Evolutionary conservation across 1,140 invertebrate species (phyloP).

Genomic region (Magallana ariakensis): DNA sequence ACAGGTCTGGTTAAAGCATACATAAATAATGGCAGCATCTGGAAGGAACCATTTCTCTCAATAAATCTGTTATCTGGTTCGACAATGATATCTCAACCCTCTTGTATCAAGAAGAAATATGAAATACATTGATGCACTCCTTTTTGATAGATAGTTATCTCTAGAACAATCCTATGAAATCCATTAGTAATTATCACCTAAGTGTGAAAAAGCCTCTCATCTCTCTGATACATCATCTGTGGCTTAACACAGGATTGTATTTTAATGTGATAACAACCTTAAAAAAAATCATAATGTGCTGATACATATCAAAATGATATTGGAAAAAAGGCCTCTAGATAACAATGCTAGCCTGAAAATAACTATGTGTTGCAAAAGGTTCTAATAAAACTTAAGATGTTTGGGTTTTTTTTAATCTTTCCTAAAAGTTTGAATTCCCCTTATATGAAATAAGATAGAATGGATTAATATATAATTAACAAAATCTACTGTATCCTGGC

Average conservation of each 20-base stretch:
- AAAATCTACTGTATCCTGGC: too few relatives aligned
- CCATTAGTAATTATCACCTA: slow-evolving; percentile 26
- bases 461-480: too few relatives aligned
- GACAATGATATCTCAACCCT: not conserved
- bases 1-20: not conserved
- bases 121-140: not conserved
- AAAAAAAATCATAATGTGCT: too few relatives aligned
- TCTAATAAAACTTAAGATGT: too few relatives aligned
- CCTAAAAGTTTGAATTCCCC: too few relatives aligned
- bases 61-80: not conserved
- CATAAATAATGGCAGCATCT: not conserved
- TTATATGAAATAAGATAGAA: too few relatives aligned
- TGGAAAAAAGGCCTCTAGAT: not conserved
- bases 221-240: not conserved
- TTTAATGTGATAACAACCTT: not conserved
- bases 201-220: slow-evolving; percentile 4
- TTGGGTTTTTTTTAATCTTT: too few relatives aligned
- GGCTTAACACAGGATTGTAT: not conserved
- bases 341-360: not conserved
- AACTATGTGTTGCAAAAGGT: too few relatives aligned
- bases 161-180: slow-evolving; percentile 9
- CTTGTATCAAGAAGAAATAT: slow-evolving; percentile 16
- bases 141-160: not conserved
- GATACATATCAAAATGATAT: not conserved
- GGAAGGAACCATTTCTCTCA: slow-evolving; percentile 5